A percentile compares a stretch with the other conserved stretches of the same genome.
These are phyloP conservation scores for Halotydeus destructor DNA, from an alignment of 1,140 invertebrate genomes.

Conservation along the genomic window DNA sequence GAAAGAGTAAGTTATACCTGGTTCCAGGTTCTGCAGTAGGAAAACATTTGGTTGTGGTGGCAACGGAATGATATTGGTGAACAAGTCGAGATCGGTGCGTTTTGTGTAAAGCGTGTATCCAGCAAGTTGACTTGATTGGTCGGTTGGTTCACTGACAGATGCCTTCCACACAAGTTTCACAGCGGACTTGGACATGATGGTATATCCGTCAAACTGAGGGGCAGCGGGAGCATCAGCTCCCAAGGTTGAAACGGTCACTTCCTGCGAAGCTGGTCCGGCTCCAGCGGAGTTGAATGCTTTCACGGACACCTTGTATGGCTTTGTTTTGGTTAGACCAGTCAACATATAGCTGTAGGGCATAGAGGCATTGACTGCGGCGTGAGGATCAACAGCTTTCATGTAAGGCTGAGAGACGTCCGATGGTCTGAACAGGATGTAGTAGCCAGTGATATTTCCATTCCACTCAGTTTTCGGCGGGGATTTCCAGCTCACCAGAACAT, in stretches of 20 bases:
- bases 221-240: slow-evolving; percentile 17
- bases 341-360: slow-evolving; percentile 16
- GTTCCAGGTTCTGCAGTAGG: slow-evolving; percentile 7
- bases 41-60: slow-evolving; percentile 10
- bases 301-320: slow-evolving; percentile 18
- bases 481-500: slow-evolving; percentile 18
- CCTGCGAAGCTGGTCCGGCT: slow-evolving; percentile 17
- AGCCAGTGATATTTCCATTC: slow-evolving; percentile 78
- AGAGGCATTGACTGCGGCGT: slow-evolving; percentile 4
- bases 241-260: slow-evolving; percentile 15
- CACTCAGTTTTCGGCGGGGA: slow-evolving; percentile 64
- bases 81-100: slow-evolving; percentile 13
- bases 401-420: slow-evolving; percentile 12
- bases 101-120: slow-evolving; percentile 3
- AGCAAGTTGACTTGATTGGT: not conserved
- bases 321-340: slow-evolving; percentile 17
- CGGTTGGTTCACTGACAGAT: not conserved
- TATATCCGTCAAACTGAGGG: slow-evolving; percentile 6
- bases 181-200: not conserved
- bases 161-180: not conserved
- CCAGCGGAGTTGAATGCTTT: slow-evolving; percentile 19
- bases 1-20: slow-evolving; percentile 12
- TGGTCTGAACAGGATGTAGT: slow-evolving; percentile 25
- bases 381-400: slow-evolving; percentile 9
- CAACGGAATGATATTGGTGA: slow-evolving; percentile 18